Evolutionary conservation across 2,888 invertebrate genomes (phyloP), one percentile per base, ranked within the genome.

Genomic region (Nymphalis c-album): DNA sequence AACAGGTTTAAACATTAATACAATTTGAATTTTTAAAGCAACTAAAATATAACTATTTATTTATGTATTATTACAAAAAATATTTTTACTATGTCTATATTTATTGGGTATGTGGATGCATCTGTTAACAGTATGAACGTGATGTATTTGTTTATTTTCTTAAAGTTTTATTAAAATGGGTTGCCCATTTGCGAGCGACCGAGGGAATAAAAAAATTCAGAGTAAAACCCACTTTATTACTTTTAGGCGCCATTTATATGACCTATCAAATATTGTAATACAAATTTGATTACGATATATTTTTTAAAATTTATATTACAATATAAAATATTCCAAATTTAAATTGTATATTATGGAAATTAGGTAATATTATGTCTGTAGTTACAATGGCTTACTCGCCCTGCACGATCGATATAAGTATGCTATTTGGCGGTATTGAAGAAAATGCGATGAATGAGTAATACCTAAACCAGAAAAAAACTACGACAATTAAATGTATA

Each of bases 81-180:
- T 50, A 63, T 63, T 57, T 62, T 59, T 40, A 40, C 18, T 40
- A 35, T 35, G 18, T 57, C 40, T 35, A 40, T 40, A 57, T 35
- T 26, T 55, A 31, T 55, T 55, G 53, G 64, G 45, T 60, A 80
- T 83, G 64, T 83, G 85, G 72, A 69, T 78, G 77, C 85, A 86
- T 84, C 79, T 86, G 87, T 78, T 77, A 73, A 68, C 70, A 72
- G 63, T 70, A 73, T 71, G 75, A 71, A 74, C 73, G 69, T 74
- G 76, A 74, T 74, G 71, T 71, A 79, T 78, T 77, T 81, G 81
- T 84, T 82, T 85, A 76, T 84, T 85, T 81, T 80, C 67, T 72
- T 75, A 63, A 60, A 70, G 71, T 73, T 74, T 71, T 74, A 75
- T 75, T 74, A 77, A 76, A 77, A 75, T 74, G 73, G 76, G 69